Percentiles rank a stretch among this genome's conserved stretches.
Conservation (phyloP, 2,888 invertebrate genomes). For the Lymantria monacha region DNA sequence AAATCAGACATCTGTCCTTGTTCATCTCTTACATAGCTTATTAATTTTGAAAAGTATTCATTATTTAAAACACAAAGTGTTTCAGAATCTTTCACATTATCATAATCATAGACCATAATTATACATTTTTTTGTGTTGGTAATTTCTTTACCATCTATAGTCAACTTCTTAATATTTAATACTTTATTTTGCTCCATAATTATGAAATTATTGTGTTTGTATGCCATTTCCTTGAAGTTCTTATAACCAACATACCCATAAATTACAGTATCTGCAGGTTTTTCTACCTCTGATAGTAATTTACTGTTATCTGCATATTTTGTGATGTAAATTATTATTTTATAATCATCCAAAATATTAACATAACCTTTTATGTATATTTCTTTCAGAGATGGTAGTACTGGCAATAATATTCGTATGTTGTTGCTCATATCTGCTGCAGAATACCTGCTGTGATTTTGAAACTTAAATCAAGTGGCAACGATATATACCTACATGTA, state of each 20-base stretch:
- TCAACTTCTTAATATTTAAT: conserved; percentile 40
- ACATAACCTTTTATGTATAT: conserved; percentile 55
- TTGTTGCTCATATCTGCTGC: conserved; percentile 8
- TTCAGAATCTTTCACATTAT: conserved; percentile 60
- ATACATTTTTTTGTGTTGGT: conserved; percentile 42
- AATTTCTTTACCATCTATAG: conserved; percentile 42
- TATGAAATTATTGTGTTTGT: conserved; percentile 36
- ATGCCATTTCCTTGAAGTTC: conserved; percentile 14
- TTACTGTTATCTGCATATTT: conserved; percentile 35
- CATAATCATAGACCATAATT: conserved; percentile 60
- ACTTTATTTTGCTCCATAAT: conserved; percentile 30
- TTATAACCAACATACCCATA: conserved; percentile 45
- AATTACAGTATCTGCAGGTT: conserved; percentile 35
- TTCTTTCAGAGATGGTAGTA: conserved; percentile 30
- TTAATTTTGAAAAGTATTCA: conserved; percentile 54
- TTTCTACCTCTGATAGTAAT: conserved; percentile 22
- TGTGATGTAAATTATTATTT: conserved; percentile 52
- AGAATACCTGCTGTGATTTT: too few relatives aligned
- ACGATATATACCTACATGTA: too few relatives aligned
- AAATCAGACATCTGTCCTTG: conserved; percentile 18
- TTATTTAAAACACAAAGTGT: conserved; percentile 45
- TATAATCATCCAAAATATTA: conserved; percentile 24
- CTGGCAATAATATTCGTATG: conserved; percentile 52
- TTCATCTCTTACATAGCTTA: conserved; percentile 45
- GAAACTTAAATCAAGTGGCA: too few relatives aligned